Percentiles rank a stretch among this genome's conserved stretches.
Evolutionary conservation across 2,888 invertebrate species (phyloP).

Genomic region (Halictus ligatus): DNA sequence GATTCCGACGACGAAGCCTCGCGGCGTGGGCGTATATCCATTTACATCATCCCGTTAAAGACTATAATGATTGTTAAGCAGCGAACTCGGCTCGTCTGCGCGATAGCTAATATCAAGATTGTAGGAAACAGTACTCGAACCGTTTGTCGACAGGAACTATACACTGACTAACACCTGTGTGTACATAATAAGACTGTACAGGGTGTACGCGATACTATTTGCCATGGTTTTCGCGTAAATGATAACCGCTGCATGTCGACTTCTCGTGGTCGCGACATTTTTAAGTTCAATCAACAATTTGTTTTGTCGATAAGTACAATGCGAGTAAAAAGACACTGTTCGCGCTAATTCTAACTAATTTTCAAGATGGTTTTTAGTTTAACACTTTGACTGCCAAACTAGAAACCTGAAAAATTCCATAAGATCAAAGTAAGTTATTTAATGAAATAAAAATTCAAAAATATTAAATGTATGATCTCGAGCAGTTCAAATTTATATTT

Average conservation of each 20-base stretch:
- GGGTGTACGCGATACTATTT: background rate
- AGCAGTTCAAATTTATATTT: too few species aligned
- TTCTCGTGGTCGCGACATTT: background rate
- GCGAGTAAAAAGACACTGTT: too few species aligned
- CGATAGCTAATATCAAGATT: conserved; percentile 4
- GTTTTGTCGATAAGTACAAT: background rate
- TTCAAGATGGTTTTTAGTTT: too few species aligned
- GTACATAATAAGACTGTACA: background rate
- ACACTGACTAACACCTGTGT: background rate
- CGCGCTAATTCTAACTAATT: too few species aligned
- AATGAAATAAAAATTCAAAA: too few species aligned
- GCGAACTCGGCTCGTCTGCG: background rate
- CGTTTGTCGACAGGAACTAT: background rate
- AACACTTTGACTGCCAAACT: too few species aligned
- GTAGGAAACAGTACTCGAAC: background rate
- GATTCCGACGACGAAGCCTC: background rate
- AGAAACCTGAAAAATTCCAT: too few species aligned
- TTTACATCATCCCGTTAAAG: background rate
- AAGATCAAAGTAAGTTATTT: too few species aligned
- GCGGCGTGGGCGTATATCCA: conserved; percentile 1
- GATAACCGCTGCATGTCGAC: background rate
- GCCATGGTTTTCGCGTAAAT: background rate
- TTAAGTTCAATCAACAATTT: background rate
- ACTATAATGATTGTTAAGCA: background rate
- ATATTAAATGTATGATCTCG: too few species aligned